Evolutionary conservation across 2,797 vertebrate genomes (phyloP), one percentile per base, ranked within the genome.

Genomic region (Cossypha dichroa): DNA sequence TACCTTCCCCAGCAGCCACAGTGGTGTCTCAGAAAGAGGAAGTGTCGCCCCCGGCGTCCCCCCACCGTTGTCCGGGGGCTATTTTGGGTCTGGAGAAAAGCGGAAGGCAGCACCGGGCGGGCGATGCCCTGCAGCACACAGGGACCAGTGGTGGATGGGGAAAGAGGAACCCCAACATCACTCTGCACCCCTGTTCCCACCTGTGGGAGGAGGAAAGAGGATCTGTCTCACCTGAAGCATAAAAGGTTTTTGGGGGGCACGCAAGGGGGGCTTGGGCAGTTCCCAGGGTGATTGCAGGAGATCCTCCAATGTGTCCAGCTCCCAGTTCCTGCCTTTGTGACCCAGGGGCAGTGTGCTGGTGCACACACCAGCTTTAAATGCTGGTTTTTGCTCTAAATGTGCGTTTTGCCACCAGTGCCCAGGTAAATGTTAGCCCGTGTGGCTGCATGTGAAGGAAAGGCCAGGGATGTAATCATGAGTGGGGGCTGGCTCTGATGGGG

Each of bases 71-170:
- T 22, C 63, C 5, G 3, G 34, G 82, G 91, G 62, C 13, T 95
- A 85, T 88, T 94, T 80, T 66, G 79, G 85, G 85, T 83, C 56
- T 54, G 34, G 75, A 85, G 91, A 40, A 91, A 96, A 96, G 90
- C 18, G 10, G 95, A 95, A 92, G 92, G 83, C 74, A 88, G 88
- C 72, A 64, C 33, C 4, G 20, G 48, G 63, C 1, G 1, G 31
- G 60, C 1, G 10, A 79, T 86, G 78, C 52, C 84, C 66, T 20
- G 7, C 34, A 45, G 82, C 91, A 63, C 8, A 6, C 52, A 31
- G 52, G 72, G 60, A 25, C 14, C 2, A 31, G 41, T 0, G 9
- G 38, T 10, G 40, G 36, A 22, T 0, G 1, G 66, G 85, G 80
- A 96, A 96, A 91, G 90, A 77, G 89, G 94, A 96, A 91, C 49